Percentiles rank a stretch among this genome's conserved stretches.
phyloP scores from a whole-genome alignment of 2,113 vertebrate species.

The Solea solea region DNA sequence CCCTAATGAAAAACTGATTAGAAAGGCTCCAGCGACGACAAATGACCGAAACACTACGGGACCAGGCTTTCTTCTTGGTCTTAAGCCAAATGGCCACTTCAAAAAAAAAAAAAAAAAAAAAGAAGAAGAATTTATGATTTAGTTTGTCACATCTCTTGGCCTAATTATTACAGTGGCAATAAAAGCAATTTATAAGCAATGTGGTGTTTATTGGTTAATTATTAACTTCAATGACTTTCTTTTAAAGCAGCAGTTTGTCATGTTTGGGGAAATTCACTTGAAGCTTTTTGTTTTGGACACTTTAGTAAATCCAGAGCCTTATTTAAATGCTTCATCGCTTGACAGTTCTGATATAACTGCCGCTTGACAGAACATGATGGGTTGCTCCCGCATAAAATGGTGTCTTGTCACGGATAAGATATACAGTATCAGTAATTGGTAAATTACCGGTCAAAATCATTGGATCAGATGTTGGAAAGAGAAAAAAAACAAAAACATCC shows the following conservation, averaged over 20 bases:
- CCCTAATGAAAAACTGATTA: conserved; percentile 77
- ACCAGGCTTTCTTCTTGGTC: conserved; percentile 14
- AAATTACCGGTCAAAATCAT: no score
- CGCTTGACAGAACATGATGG: no score
- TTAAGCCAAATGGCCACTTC: conserved; percentile 19
- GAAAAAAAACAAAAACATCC: no score
- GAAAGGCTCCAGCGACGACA: conserved; percentile 53
- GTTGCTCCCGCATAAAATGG: no score
- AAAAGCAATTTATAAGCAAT: conserved; percentile 8
- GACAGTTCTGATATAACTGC: no score
- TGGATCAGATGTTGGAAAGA: no score
- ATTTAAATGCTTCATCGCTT: no score
- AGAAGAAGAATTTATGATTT: not conserved
- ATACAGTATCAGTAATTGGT: no score
- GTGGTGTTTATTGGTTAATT: conserved; percentile 11
- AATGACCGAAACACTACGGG: conserved; percentile 41
- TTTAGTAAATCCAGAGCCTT: no score
- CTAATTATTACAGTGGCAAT: conserved; percentile 32
- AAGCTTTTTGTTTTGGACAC: no score
- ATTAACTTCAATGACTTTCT: not conserved
- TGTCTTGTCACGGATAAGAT: no score
- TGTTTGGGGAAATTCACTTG: not conserved
- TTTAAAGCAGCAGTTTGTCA: not conserved
- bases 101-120: conserved; percentile 2
- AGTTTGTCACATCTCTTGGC: conserved; percentile 33